Conservation (phyloP, 2,797 vertebrate genomes). For the Holocentrus rufus region DNA sequence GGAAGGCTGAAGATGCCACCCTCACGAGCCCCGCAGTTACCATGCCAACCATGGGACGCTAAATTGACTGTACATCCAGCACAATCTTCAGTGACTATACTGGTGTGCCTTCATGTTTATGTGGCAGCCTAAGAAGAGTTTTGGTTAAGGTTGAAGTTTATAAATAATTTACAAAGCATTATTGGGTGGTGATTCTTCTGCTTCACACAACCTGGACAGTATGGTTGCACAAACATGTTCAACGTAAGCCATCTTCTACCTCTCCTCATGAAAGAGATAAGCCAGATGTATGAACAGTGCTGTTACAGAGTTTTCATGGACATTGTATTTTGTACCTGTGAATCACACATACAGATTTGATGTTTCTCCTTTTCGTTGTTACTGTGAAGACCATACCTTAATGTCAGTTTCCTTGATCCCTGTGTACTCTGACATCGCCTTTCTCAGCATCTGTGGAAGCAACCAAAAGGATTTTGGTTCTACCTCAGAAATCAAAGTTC, state of each 20-base stretch:
- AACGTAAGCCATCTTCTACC: background rate
- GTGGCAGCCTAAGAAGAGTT: conserved; percentile 1
- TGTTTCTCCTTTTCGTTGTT: conserved; percentile 14
- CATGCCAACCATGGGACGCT: conserved; percentile 96
- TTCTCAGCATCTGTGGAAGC: background rate
- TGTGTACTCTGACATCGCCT: conserved; percentile 6
- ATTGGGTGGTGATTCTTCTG: conserved; percentile 19
- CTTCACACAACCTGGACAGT: conserved; percentile 8
- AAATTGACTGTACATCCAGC: conserved; percentile 47
- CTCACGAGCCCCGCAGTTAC: conserved; percentile 89
- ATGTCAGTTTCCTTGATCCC: conserved; percentile 4
- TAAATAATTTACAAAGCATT: background rate
- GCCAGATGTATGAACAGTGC: conserved; percentile 10
- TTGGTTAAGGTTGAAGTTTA: background rate
- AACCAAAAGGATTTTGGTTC: conserved; percentile 9
- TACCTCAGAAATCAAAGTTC: conserved; percentile 26
- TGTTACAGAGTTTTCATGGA: background rate
- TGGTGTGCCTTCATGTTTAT: conserved; percentile 64
- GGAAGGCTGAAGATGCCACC: conserved; percentile 94
- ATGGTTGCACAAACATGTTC: conserved; percentile 22
- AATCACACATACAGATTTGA: background rate
- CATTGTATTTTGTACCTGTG: background rate
- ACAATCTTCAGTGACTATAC: conserved; percentile 39
- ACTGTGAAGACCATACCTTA: background rate
- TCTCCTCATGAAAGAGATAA: conserved; percentile 2